Conservation (phyloP, 2,797 vertebrate species). For the Manis pentadactyla region DNA sequence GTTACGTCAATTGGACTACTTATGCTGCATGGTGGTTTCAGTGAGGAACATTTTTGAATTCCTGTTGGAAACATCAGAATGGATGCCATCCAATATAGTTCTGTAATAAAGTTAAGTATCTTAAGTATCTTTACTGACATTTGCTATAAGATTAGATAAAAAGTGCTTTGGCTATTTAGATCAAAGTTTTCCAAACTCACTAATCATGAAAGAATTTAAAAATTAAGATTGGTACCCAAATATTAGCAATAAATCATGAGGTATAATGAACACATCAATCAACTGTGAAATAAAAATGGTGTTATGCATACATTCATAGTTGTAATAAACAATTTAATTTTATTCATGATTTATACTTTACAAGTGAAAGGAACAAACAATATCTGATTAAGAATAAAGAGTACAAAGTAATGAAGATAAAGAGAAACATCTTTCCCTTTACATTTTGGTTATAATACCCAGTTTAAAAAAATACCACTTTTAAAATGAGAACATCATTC, state of each 20-base stretch:
- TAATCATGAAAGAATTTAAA: slow-evolving; percentile 15
- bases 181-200: neutral
- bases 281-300: neutral
- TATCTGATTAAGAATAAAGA: neutral
- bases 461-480: neutral
- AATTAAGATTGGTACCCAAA: neutral
- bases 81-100: neutral
- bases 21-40: neutral
- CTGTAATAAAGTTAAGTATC: neutral
- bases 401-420: neutral
- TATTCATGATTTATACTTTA: slow-evolving; percentile 3
- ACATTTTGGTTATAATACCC: neutral
- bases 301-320: neutral
- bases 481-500: neutral
- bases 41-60: neutral
- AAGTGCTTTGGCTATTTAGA: neutral
- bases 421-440: neutral
- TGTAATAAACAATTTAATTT: neutral
- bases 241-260: neutral
- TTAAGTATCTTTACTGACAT: neutral
- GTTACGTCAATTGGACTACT: neutral
- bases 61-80: neutral
- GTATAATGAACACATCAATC: neutral
- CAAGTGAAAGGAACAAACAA: neutral
- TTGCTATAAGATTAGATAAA: slow-evolving; percentile 19